These are phyloP conservation scores for Trididemnum miniatum DNA, from an alignment of 23 tunicate genomes.

Conservation along the genomic window DNA sequence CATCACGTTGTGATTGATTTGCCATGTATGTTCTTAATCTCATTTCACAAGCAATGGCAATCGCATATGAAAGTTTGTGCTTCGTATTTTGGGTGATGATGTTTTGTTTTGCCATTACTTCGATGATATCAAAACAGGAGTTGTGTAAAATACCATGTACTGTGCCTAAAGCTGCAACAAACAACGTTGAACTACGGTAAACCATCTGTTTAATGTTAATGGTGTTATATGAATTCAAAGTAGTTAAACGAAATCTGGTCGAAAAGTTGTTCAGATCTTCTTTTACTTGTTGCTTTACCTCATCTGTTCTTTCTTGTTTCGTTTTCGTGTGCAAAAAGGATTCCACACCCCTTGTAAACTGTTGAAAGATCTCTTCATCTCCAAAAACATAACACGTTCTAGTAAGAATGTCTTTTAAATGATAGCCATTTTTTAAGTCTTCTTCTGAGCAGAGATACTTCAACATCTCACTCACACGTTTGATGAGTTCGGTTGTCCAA, in stretches of 20 bases:
- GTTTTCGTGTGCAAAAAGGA: not conserved
- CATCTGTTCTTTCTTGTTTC: not conserved
- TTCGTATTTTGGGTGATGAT: not conserved
- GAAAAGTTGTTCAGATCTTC: not conserved
- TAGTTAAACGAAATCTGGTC: not conserved
- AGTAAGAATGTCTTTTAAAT: too few species aligned
- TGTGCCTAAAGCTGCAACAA: not conserved
- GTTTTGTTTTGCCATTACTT: not conserved
- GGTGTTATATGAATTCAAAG: not conserved
- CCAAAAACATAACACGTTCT: slow-evolving; percentile 38
- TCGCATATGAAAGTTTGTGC: not conserved
- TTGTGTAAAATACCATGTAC: not conserved
- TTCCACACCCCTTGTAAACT: not conserved
- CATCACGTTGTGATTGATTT: not conserved
- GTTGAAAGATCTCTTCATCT: not conserved
- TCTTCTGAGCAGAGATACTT: slow-evolving; percentile 1
- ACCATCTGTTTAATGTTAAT: not conserved
- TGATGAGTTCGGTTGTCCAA: slow-evolving; percentile 15
- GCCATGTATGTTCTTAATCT: not conserved
- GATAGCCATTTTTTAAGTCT: slow-evolving; percentile 24
- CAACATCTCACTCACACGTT: slow-evolving; percentile 19
- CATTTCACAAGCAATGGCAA: not conserved
- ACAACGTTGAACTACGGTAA: not conserved
- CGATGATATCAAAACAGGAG: not conserved
- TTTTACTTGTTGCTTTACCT: not conserved